Percentiles rank a stretch among this genome's conserved stretches.
Conservation (phyloP, 2,888 invertebrate species). For the Zaprionus obscuricornis region DNA sequence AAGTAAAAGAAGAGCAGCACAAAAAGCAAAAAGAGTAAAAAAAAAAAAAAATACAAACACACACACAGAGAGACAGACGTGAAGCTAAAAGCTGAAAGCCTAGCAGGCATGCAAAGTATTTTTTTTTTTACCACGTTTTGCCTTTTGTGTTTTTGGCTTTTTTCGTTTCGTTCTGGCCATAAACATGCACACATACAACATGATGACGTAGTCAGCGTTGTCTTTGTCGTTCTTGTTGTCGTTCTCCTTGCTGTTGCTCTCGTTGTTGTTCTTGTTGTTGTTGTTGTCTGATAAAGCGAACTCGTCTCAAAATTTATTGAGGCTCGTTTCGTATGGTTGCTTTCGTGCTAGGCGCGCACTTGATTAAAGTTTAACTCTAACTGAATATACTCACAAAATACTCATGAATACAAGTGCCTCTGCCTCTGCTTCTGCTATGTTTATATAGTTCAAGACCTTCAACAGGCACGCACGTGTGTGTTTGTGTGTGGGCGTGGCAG, state of each 20-base stretch:
- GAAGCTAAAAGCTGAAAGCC: too few species aligned
- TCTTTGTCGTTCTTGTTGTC: too few species aligned
- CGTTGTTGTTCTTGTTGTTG: too few species aligned
- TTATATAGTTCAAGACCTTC: slow-evolving; percentile 24
- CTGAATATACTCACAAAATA: neutral
- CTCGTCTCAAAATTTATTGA: slow-evolving; percentile 26
- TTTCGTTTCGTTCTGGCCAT: slow-evolving; percentile 54
- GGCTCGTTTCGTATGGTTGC: neutral
- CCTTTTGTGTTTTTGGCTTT: neutral
- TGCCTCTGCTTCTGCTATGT: neutral
- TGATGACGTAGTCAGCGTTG: slow-evolving; percentile 58
- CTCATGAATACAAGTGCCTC: slow-evolving; percentile 17
- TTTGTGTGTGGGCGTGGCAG: slow-evolving; percentile 24
- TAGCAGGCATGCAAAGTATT: too few species aligned
- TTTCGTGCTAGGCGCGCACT: slow-evolving; percentile 63
- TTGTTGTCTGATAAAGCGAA: slow-evolving; percentile 48
- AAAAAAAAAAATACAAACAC: too few species aligned
- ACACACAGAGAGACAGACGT: too few species aligned
- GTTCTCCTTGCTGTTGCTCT: too few species aligned
- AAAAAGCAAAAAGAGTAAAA: slow-evolving; percentile 17
- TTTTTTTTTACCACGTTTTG: neutral
- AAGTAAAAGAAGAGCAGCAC: slow-evolving; percentile 25
- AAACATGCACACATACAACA: slow-evolving; percentile 70
- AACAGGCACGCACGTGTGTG: slow-evolving; percentile 37
- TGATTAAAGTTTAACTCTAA: slow-evolving; percentile 61